These are phyloP conservation scores for Timema cristinae DNA, from an alignment of 2,888 invertebrate species.

Conservation along the genomic window DNA sequence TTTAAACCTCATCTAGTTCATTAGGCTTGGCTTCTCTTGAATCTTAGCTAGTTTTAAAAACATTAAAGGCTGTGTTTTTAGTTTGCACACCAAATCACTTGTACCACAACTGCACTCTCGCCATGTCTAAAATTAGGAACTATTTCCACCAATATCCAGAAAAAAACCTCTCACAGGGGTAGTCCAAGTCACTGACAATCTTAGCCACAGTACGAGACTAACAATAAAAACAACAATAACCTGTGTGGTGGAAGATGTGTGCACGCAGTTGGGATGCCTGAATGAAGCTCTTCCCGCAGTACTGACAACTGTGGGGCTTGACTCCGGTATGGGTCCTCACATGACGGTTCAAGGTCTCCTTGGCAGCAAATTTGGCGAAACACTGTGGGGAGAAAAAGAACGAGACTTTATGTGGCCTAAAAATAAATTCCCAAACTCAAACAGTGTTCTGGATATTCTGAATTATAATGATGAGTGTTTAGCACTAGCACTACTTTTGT, in stretches of 20 bases:
- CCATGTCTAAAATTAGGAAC: not conserved
- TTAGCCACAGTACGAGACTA: too few relatives aligned
- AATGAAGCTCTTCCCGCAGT: constrained; percentile 77
- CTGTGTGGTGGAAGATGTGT: constrained; percentile 72
- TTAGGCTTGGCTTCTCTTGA: too few relatives aligned
- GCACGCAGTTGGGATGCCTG: constrained; percentile 75
- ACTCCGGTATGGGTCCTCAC: constrained; percentile 61
- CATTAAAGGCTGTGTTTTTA: too few relatives aligned
- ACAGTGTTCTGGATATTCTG: too few relatives aligned
- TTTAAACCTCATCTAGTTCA: too few relatives aligned
- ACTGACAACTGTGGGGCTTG: constrained; percentile 54
- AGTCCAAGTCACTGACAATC: constrained; percentile 21
- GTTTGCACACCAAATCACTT: too few relatives aligned
- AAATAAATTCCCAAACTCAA: too few relatives aligned
- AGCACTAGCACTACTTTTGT: too few relatives aligned
- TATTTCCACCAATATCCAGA: not conserved
- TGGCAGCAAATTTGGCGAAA: constrained; percentile 70
- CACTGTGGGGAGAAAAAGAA: constrained; percentile 52
- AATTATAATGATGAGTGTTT: too few relatives aligned
- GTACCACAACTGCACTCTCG: not conserved
- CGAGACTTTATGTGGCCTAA: too few relatives aligned
- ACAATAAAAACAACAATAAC: constrained; percentile 26
- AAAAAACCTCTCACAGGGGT: not conserved
- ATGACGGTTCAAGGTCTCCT: constrained; percentile 77
- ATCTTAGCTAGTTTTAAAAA: too few relatives aligned